Evolutionary conservation across 2,888 invertebrate genomes (phyloP), one percentile per base, ranked within the genome.

Genomic region (Myopa testacea): DNA sequence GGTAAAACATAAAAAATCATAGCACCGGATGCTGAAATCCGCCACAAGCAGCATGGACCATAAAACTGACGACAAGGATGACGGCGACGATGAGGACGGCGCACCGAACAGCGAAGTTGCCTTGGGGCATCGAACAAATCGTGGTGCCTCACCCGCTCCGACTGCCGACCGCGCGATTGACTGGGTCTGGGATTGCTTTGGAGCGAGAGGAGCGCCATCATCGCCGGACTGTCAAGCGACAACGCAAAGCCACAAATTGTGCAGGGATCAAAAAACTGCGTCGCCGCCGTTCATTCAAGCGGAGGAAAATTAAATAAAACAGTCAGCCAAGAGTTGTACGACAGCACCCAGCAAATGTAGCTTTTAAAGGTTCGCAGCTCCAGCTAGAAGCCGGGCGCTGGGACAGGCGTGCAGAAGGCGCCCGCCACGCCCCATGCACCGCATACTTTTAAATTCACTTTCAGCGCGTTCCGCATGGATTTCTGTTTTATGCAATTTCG

Each of bases 301-400:
- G 14, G 12, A 26, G 71, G 34, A 71, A 71, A 58, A 71, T 71
- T 71, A 71, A 71, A 71, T 71, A 71, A 71, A 71, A 38, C 71
- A 58, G 52, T 70, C 70, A 16, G 14, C 19, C 3, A 12, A 10
- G 69, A 69, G 45, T 19, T 14, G 19, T 19, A 40, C n/a, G 45
- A 16, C 37, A 58, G 14, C 38, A n/a, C n/a, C n/a, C 19, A n/a
- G 4, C 55, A 55, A 55, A 45, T 45, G 45, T 10, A 45, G 6
- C 45, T 45, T 45, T 45, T 45, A 45, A 8, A 1, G 26, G 26
- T 1, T 2, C 50, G 50, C 10, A 50, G 50, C 50, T 50, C 50
- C 10, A 50, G 55, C 55, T 10, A n/a, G 55, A 12, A 55, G 55
- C 55, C 1, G 55, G 4, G 55, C 16, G 3, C 55, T 55, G 5